Percentiles rank a stretch among this genome's conserved stretches.
phyloP scores from a whole-genome alignment of 2,888 invertebrate species.

The Litoditis marina region DNA sequence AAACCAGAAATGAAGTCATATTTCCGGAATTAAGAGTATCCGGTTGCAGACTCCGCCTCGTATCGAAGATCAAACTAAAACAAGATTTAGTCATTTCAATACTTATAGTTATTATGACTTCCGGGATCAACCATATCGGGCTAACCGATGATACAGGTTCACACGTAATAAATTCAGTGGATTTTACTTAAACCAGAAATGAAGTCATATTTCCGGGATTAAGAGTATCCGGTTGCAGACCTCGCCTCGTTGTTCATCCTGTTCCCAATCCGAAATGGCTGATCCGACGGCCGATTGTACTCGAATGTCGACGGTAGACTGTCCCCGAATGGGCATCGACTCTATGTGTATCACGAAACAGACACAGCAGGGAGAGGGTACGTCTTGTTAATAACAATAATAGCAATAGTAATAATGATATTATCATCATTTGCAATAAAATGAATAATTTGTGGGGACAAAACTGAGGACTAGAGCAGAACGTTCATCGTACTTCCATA shows the following conservation, averaged over 20 bases:
- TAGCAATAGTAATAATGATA: background rate
- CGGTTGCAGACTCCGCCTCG: too few species aligned
- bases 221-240: slow-evolving; percentile 6
- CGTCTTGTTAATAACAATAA: background rate
- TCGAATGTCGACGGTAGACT: slow-evolving; percentile 18
- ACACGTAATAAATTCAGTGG: too few species aligned
- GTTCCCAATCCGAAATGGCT: slow-evolving; percentile 30
- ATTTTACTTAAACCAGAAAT: too few species aligned
- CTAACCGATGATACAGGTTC: too few species aligned
- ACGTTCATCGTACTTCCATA: background rate
- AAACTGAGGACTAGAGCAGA: background rate
- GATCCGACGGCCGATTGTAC: slow-evolving; percentile 49
- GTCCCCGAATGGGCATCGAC: slow-evolving; percentile 20
- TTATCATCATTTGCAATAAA: background rate
- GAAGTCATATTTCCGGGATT: too few species aligned
- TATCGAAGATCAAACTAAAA: too few species aligned
- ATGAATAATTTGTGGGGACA: background rate
- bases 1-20: too few species aligned
- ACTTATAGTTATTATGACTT: too few species aligned
- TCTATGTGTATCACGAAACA: slow-evolving; percentile 50
- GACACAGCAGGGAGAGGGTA: slow-evolving; percentile 38
- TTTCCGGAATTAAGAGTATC: too few species aligned
- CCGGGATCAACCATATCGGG: too few species aligned
- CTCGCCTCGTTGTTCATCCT: slow-evolving; percentile 23
- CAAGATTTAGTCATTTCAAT: too few species aligned